Conservation (phyloP, 2,797 vertebrate species). For the Protonibea diacanthus region DNA sequence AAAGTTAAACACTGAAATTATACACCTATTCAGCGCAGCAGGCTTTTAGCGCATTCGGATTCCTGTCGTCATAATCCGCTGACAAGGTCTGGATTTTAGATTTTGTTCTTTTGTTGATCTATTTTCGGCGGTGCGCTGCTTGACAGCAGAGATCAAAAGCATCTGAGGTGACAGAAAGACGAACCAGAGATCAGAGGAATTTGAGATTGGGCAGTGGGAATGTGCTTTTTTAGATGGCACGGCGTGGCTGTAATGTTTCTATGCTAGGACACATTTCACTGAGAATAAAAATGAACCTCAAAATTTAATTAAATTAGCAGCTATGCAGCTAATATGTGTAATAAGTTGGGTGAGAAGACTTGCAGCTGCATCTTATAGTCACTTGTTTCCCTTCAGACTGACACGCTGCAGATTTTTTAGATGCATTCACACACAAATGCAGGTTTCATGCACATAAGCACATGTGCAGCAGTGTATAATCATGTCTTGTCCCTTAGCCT, state of each 20-base stretch:
- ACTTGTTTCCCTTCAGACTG: background rate
- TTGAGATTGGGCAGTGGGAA: slow-evolving; percentile 4
- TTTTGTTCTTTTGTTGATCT: slow-evolving; percentile 37
- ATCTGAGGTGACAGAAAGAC: background rate
- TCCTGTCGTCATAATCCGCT: slow-evolving; percentile 34
- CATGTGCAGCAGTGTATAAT: background rate
- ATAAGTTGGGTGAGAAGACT: too few relatives aligned
- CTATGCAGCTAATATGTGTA: too few relatives aligned
- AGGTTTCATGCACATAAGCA: background rate
- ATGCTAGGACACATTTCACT: slow-evolving; percentile 13
- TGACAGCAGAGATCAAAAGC: slow-evolving; percentile 40
- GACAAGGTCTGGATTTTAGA: slow-evolving; percentile 31
- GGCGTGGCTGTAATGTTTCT: background rate
- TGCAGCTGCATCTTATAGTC: background rate
- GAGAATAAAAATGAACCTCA: background rate
- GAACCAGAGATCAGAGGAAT: slow-evolving; percentile 31
- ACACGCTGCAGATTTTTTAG: slow-evolving; percentile 8
- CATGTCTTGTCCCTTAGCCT: background rate
- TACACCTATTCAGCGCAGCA: slow-evolving; percentile 23
- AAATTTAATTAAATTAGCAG: background rate
- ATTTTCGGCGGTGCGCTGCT: slow-evolving; percentile 31
- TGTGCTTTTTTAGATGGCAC: background rate
- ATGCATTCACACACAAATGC: slow-evolving; percentile 6
- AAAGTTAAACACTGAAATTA: slow-evolving; percentile 19
- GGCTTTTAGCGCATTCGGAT: slow-evolving; percentile 36